Percentiles rank a stretch among this genome's conserved stretches.
Conservation (phyloP, 2,888 invertebrate genomes). For the Amphipoea oculea region DNA sequence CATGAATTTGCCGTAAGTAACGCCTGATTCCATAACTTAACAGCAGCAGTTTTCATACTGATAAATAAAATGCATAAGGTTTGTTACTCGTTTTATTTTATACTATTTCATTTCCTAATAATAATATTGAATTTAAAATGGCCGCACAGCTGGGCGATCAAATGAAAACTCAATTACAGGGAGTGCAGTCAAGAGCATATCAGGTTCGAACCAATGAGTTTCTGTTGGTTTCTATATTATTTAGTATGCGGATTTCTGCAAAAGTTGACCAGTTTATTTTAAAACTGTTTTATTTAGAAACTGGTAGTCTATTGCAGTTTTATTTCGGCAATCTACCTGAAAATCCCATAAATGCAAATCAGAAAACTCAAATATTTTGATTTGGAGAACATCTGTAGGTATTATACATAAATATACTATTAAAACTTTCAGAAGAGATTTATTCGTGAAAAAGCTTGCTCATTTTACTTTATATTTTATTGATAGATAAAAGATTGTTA, state of each 20-base stretch:
- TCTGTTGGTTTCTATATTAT: no score
- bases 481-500: no score
- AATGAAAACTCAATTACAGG: conserved; percentile 39
- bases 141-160: conserved; percentile 28
- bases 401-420: background rate
- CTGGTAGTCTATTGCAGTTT: background rate
- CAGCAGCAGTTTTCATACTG: background rate
- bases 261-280: background rate
- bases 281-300: background rate
- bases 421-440: background rate
- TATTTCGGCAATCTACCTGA: background rate
- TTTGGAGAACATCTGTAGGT: background rate
- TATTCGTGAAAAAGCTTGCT: no score
- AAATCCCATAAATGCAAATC: background rate
- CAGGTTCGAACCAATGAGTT: conserved; percentile 14
- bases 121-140: conserved; percentile 33
- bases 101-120: background rate
- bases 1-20: no score
- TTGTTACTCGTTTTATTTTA: background rate
- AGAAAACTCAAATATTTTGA: background rate
- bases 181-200: conserved; percentile 19
- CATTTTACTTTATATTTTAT: no score
- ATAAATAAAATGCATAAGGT: background rate
- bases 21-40: background rate
- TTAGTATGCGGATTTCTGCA: background rate